These are phyloP conservation scores for Galeopsomyia nigrocyanea DNA, from an alignment of 2,888 invertebrate species.

Conservation along the genomic window DNA sequence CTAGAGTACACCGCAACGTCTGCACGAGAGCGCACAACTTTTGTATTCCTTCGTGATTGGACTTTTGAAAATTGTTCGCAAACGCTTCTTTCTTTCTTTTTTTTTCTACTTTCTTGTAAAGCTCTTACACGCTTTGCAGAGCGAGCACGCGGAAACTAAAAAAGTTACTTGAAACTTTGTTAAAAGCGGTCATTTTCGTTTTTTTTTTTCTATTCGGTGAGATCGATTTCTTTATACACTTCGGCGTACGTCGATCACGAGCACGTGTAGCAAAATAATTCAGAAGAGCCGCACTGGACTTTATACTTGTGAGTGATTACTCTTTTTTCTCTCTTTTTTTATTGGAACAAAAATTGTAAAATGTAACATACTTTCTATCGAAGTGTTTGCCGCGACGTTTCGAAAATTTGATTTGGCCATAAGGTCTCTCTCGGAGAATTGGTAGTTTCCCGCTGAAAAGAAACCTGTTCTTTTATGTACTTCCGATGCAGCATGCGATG, in stretches of 20 bases:
- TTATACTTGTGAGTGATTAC: neutral
- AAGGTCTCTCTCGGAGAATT: too few species aligned
- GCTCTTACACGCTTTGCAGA: constrained; percentile 3
- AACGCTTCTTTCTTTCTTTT: neutral
- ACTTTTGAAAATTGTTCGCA: constrained; percentile 19
- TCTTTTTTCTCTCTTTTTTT: neutral
- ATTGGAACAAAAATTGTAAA: neutral
- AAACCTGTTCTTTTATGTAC: neutral
- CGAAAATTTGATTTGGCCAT: neutral
- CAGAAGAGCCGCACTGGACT: neutral
- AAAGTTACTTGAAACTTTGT: constrained; percentile 10
- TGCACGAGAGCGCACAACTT: constrained; percentile 30
- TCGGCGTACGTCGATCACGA: neutral
- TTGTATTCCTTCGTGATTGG: constrained; percentile 16
- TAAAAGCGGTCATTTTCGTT: constrained; percentile 11
- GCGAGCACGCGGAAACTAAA: neutral
- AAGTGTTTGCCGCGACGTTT: neutral
- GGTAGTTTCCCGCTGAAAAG: too few species aligned
- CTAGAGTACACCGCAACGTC: constrained; percentile 19
- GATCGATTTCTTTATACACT: neutral
- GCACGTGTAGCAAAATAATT: constrained; percentile 10
- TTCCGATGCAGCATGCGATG: constrained; percentile 22
- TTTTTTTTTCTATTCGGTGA: constrained; percentile 4
- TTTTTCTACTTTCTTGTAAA: neutral
- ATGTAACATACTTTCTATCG: neutral